Base-by-base conservation (phyloP, 2,888 invertebrate genomes). In the Notocelia uddmanniana region DNA sequence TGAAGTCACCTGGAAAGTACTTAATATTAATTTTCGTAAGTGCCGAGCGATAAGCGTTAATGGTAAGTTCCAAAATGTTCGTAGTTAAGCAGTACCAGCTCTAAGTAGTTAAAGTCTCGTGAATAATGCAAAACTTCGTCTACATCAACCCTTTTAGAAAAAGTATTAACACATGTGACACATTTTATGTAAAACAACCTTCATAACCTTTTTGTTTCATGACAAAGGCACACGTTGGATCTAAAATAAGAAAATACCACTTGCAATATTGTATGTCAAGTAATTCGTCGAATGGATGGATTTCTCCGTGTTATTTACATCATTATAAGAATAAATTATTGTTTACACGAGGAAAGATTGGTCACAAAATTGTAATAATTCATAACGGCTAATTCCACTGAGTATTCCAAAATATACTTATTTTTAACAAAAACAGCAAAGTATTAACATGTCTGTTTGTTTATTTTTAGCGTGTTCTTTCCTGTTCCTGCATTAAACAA, bases 111-210 rank as follows among this genome's bases (percentile, higher is more conserved):
- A 9, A 26, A 55, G 15, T 26, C 26, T 60, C n/a, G 18, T 50
- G 31, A 48, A 26, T 31, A 62, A 62, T 26, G 13, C 60, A 45
- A 31, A 21, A 1, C 3, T 18, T 50, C 13, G 19, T 1, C 23
- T 10, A 31, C n/a, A 31, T n/a, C 19, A 63, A 34, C 50, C 45
- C 19, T 50, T 50, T 50, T 63, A 50, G 18, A 50, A 63, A 34
- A 60, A 26, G 3, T 59, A 9, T 6, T 55, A 13, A 62, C 15
- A 50, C 19, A 31, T 19, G 19, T n/a, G 15, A 45, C 15, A 9
- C 31, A 18, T 50, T 18, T 34, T 50, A 21, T 60, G 15, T 21
- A 11, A 41, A 41, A 37, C 13, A 54, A 21, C 23, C 21, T 60
- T 60, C 21, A 45, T n/a, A 41, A 34, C 37, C 37, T 19, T 45